Evolutionary conservation across 2,797 vertebrate genomes (phyloP).

Genomic region (Coreius guichenoti): DNA sequence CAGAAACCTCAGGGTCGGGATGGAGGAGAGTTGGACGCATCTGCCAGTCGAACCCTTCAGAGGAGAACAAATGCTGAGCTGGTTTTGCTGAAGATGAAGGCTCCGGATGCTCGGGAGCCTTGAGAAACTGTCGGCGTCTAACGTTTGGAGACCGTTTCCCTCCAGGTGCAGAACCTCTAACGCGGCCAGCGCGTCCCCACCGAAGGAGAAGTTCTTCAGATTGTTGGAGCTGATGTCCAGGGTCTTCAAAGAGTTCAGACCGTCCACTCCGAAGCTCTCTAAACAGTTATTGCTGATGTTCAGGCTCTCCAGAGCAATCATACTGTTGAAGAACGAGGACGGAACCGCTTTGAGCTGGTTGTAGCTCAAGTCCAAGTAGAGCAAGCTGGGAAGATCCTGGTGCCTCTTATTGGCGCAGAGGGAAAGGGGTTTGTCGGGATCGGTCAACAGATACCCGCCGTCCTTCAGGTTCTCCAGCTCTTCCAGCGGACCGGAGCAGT

Average conservation of each 20-base stretch:
- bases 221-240: slow-evolving; percentile 88
- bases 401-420: slow-evolving; percentile 56
- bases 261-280: slow-evolving; percentile 71
- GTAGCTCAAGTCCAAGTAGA: slow-evolving; percentile 90
- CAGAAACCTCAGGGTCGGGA: slow-evolving; percentile 78
- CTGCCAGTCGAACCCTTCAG: slow-evolving; percentile 44
- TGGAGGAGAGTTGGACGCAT: slow-evolving; percentile 81
- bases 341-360: slow-evolving; percentile 87
- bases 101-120: slow-evolving; percentile 78
- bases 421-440: not conserved
- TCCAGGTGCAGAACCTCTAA: slow-evolving; percentile 84
- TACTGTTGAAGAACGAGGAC: slow-evolving; percentile 77
- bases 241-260: slow-evolving; percentile 74
- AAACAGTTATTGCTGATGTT: slow-evolving; percentile 94
- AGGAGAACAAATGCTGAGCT: slow-evolving; percentile 79
- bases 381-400: slow-evolving; percentile 70
- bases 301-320: slow-evolving; percentile 82
- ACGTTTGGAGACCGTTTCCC: slow-evolving; percentile 78
- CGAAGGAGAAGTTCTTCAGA: slow-evolving; percentile 80
- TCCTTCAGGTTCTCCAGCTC: slow-evolving; percentile 66
- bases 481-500: slow-evolving; percentile 64
- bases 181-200: slow-evolving; percentile 62
- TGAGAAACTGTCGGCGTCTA: slow-evolving; percentile 80
- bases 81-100: slow-evolving; percentile 86
- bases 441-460: slow-evolving; percentile 49